A percentile compares a stretch with the other conserved stretches of the same genome.
Conservation (phyloP, 2,888 invertebrate genomes). For the Norana najaformis region DNA sequence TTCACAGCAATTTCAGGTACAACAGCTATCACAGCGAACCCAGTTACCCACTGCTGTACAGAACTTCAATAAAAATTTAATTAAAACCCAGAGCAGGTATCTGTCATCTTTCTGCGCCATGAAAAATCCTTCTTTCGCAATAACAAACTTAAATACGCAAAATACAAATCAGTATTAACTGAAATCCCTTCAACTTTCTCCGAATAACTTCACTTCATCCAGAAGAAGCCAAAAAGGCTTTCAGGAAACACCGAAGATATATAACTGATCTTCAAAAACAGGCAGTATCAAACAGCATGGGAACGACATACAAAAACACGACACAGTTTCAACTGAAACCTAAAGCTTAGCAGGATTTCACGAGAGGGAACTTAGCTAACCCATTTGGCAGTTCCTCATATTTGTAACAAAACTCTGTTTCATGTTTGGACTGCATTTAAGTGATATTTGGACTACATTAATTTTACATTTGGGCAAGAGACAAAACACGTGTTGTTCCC, state of each 20-base stretch:
- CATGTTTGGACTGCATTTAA: neutral
- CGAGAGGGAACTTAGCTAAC: neutral
- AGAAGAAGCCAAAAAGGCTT: neutral
- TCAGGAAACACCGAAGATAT: neutral
- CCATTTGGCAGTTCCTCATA: neutral
- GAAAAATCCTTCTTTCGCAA: too few relatives aligned
- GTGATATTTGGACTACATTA: neutral
- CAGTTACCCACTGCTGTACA: too few relatives aligned
- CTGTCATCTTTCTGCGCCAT: too few relatives aligned
- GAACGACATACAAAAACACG: neutral
- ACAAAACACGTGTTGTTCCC: neutral
- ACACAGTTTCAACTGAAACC: neutral
- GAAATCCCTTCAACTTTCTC: neutral
- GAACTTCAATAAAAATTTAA: too few relatives aligned
- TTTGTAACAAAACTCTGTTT: neutral
- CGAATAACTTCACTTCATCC: neutral
- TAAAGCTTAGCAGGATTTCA: neutral
- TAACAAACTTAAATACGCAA: too few relatives aligned
- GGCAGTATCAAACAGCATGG: neutral
- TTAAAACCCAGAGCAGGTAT: too few relatives aligned
- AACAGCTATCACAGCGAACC: too few relatives aligned
- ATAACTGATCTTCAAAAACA: neutral
- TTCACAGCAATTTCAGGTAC: too few relatives aligned
- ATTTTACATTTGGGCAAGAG: neutral
- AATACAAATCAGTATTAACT: too few relatives aligned